Base-by-base conservation (phyloP, 2,888 invertebrate species). In the Euzophera pinguis region DNA sequence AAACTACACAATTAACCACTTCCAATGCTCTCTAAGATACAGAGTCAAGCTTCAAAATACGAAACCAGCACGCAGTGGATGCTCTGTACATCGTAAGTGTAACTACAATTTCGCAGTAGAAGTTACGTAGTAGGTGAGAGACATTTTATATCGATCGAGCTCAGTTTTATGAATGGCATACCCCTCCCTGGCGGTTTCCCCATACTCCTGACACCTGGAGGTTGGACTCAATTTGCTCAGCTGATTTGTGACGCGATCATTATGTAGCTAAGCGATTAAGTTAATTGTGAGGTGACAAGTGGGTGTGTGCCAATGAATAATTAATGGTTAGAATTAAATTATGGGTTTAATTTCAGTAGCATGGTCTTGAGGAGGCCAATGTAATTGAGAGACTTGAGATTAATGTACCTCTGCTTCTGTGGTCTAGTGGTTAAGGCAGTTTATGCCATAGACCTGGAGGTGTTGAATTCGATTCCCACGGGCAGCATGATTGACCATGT, bases 101-200 rank as follows among this genome's bases (percentile, higher is more conserved):
- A 62, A 66, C 65, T 63, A 58, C 55, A 48, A 29, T 7, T 29
- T 6, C 29, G 29, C 5, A 6, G 56, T 55, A 60, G 62, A 61
- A 62, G 63, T 59, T 62, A 67, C 60, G 47, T 54, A 64, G 63
- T 71, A 69, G 65, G 72, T 67, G 72, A 69, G 72, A 69, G 72
- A 70, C 71, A 71, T 70, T 74, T 71, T 67, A 71, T 87, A 88
- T 88, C 82, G 88, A 88, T 86, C 86, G 74, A 58, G 62, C 72
- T 77, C 72, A 80, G 80, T 85, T 85, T 86, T 85, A 85, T 87
- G 87, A 88, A 88, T 88, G 88, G 84, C 62, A 61, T 65, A 62
- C 63, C 62, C 61, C 62, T 49, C 55, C 53, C 56, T 39, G 32
- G 32, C 32, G 32, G 22, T 22, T 52, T 54, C 55, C 57, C 53